These are phyloP conservation scores for Dromius quadrimaculatus DNA, from an alignment of 2,888 invertebrate species.

Conservation along the genomic window DNA sequence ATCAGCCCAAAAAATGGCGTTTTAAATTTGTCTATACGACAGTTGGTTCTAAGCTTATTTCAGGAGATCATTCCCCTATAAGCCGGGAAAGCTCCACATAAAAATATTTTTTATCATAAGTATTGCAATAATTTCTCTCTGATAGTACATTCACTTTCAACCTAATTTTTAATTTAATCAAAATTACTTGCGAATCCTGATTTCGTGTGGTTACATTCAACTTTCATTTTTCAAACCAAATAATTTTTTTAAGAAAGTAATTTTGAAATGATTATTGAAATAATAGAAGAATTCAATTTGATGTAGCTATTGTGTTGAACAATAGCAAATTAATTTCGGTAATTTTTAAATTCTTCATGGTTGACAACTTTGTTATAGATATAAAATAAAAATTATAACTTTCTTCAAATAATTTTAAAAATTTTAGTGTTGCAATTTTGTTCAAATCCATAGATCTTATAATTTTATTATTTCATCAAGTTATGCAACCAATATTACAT, in stretches of 20 bases:
- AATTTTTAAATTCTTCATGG: conserved; percentile 25
- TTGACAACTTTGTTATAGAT: conserved; percentile 6
- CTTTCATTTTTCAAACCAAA: conserved; percentile 30
- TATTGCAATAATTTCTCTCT: conserved; percentile 22
- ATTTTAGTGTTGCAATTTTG: conserved; percentile 2
- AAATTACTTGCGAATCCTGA: conserved; percentile 40
- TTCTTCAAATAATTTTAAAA: too few relatives aligned
- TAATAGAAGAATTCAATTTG: conserved; percentile 10
- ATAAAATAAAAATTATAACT: neutral
- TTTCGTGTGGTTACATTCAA: conserved; percentile 19
- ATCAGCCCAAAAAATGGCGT: too few relatives aligned
- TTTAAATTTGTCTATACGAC: too few relatives aligned
- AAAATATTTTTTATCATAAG: conserved; percentile 26
- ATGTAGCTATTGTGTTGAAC: conserved; percentile 8
- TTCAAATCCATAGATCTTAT: too few relatives aligned
- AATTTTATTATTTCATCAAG: too few relatives aligned
- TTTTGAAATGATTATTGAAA: neutral
- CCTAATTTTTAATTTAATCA: conserved; percentile 39
- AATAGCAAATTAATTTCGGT: conserved; percentile 15
- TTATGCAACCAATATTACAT: conserved; percentile 1
- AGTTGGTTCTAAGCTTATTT: too few relatives aligned
- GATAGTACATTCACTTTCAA: conserved; percentile 46
- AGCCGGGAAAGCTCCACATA: too few relatives aligned
- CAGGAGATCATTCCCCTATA: too few relatives aligned
- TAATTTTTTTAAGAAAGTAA: neutral